phyloP scores from a whole-genome alignment of 2,888 invertebrate species.

The Limnephilus marmoratus region DNA sequence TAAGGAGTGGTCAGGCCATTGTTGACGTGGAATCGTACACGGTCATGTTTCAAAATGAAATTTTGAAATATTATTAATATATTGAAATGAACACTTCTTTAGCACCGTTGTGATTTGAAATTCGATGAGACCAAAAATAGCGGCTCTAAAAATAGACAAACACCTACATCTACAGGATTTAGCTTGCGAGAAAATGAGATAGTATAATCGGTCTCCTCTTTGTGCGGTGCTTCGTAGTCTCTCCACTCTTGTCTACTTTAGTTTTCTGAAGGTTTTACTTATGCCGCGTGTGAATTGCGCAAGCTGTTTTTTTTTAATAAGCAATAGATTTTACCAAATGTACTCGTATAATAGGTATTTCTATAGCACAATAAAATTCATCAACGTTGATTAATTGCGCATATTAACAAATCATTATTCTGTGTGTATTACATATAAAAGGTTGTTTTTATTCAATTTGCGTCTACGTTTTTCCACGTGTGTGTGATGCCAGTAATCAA shows the following conservation, averaged over 20 bases:
- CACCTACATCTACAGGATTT: too few relatives aligned
- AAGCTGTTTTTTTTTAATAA: neutral
- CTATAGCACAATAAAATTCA: neutral
- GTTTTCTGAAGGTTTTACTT: too few relatives aligned
- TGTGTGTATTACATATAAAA: neutral
- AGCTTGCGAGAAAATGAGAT: too few relatives aligned
- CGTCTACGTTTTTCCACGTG: neutral
- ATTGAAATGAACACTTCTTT: neutral
- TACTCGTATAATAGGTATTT: constrained; percentile 23
- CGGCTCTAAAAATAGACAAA: too few relatives aligned
- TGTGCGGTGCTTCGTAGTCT: too few relatives aligned
- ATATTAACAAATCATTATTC: neutral
- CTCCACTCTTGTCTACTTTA: too few relatives aligned
- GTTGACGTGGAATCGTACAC: constrained; percentile 33
- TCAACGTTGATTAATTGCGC: neutral
- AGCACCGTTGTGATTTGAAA: too few relatives aligned
- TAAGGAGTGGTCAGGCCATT: constrained; percentile 43
- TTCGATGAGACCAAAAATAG: too few relatives aligned
- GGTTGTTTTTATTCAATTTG: neutral
- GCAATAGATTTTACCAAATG: constrained; percentile 9
- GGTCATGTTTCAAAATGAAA: constrained; percentile 33
- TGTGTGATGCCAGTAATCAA: neutral
- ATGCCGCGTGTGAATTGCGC: too few relatives aligned
- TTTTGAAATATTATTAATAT: constrained; percentile 37
- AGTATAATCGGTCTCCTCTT: too few relatives aligned